Conservation (phyloP, 2,888 invertebrate species). For the Eupeodes luniger region DNA sequence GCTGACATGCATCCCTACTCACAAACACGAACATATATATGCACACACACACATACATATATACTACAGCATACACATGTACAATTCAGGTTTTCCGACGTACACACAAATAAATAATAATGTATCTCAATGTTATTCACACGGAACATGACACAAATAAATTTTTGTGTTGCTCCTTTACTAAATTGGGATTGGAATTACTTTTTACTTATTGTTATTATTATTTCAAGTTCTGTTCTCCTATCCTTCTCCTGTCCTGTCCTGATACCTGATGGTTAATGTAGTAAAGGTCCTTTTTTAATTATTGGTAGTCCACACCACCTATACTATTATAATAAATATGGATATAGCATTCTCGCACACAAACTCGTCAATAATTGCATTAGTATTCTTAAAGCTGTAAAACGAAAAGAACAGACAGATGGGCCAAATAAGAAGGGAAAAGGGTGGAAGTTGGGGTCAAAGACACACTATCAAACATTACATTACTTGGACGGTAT, state of each 20-base stretch:
- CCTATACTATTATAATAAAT: neutral
- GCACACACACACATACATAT: slow-evolving; percentile 20
- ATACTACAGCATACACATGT: too few relatives aligned
- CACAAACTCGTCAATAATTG: slow-evolving; percentile 9
- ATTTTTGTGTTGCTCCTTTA: slow-evolving; percentile 19
- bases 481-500: neutral
- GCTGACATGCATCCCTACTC: slow-evolving; percentile 12
- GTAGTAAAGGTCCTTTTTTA: slow-evolving; percentile 41
- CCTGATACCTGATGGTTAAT: neutral
- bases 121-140: slow-evolving; percentile 42
- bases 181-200: neutral
- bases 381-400: slow-evolving; percentile 6
- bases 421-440: neutral
- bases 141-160: slow-evolving; percentile 70
- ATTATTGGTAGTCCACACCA: slow-evolving; percentile 13
- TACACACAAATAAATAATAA: slow-evolving; percentile 36
- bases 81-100: neutral
- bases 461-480: slow-evolving; percentile 61
- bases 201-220: slow-evolving; percentile 21
- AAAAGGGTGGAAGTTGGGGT: slow-evolving; percentile 67
- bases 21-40: neutral
- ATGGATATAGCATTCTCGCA: neutral
- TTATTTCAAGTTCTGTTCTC: slow-evolving; percentile 49
- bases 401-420: neutral
- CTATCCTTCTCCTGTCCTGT: slow-evolving; percentile 32